Percentiles rank a stretch among this genome's conserved stretches.
phyloP scores from a whole-genome alignment of 2,797 vertebrate species.

The Poeciliopsis gracilis region DNA sequence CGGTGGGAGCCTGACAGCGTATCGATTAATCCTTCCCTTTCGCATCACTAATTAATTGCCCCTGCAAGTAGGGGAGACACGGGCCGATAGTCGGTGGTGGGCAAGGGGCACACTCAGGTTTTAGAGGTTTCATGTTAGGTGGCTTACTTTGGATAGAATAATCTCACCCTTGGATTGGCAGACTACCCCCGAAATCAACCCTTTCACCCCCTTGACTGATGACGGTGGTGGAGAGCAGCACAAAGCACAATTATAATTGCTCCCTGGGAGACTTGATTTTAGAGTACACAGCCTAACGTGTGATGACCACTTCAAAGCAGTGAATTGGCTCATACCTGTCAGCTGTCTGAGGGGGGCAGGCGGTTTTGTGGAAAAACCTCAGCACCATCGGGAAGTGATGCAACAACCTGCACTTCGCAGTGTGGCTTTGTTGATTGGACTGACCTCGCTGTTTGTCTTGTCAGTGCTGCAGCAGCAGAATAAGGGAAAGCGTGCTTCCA shows the following conservation, averaged over 20 bases:
- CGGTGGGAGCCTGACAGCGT: constrained; percentile 53
- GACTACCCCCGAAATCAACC: constrained; percentile 5
- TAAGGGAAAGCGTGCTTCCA: constrained; percentile 6
- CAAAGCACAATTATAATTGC: constrained; percentile 26
- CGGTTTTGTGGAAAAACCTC: constrained; percentile 1
- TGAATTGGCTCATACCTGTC: constrained; percentile 8
- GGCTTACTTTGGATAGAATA: constrained; percentile 27
- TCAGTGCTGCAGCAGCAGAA: constrained; percentile 5
- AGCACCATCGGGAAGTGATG: constrained; percentile 5
- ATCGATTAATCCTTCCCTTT: constrained; percentile 66
- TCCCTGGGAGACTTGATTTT: constrained; percentile 19
- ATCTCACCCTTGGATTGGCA: not conserved
- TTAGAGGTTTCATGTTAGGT: constrained; percentile 32
- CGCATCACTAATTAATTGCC: constrained; percentile 66
- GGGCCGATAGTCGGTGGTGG: not conserved
- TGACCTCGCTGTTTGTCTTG: constrained; percentile 13
- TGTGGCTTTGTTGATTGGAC: constrained; percentile 31
- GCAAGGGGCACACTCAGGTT: not conserved
- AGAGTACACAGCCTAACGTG: constrained; percentile 2
- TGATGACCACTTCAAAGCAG: constrained; percentile 24
- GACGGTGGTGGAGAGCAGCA: constrained; percentile 13
- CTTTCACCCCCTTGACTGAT: constrained; percentile 18
- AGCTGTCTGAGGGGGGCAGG: constrained; percentile 8
- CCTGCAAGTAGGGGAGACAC: constrained; percentile 7
- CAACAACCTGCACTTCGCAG: not conserved